Base-by-base conservation (phyloP, 2,888 invertebrate genomes). In the Palloptera scutellata region DNA sequence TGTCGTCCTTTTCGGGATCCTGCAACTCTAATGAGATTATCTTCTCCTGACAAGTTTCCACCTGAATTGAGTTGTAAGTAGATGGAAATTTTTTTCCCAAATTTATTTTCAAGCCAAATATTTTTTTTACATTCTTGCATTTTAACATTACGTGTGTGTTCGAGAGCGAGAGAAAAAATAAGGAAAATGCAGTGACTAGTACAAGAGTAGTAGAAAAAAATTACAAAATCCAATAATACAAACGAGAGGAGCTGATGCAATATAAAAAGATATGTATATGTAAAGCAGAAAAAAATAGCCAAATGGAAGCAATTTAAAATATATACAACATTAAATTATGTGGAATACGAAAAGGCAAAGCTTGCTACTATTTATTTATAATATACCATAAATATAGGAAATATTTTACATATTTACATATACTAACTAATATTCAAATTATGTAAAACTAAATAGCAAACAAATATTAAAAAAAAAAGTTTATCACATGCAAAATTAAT, bases 11-110 rank as follows among this genome's bases (percentile, higher is more conserved):
- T 64, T 82, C 84, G 19, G 75, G 89, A 86, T 86, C 89, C 87
- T 82, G 88, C 90, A 95, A 86, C 86, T 95, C 95, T 85, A 95
- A 86, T 67, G 95, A 94, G 86, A 95, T 93, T 77, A 95, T 95
- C 87, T 94, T 95, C 86, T 95, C 94, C 86, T 93, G 92, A 72
- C 94, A 91, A 71, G 95, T 95, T 88, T 95, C 95, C 84, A 95
- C 94, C 95, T 84, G 81, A 75, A 79, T 78, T 66, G 73, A 73
- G 71, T 76, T 72, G 72, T 73, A 74, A 77, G 75, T 69, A 75
- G 72, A 80, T 77, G 76, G 73, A 78, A 77, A 79, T 76, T 71
- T 72, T 70, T 72, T 76, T 71, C 70, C 66, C 68, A 67, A 71
- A 68, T 70, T 59, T 66, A 64, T 61, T 72, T 64, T 59, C 66